Conservation (phyloP, 1,140 invertebrate species). For the Euglossa dilemma region DNA sequence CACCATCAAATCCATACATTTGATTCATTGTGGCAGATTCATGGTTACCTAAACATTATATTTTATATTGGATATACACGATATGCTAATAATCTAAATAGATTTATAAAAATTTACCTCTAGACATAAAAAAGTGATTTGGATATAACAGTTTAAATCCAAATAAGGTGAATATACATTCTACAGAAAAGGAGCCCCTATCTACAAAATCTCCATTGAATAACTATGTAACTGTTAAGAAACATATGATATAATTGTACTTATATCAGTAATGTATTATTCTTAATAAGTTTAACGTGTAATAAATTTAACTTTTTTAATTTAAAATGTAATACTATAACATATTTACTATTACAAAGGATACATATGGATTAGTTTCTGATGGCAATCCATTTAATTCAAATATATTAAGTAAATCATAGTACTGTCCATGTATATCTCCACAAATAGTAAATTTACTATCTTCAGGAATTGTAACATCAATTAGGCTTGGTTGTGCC, state of each 20-base stretch:
- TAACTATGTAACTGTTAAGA: constrained; percentile 84
- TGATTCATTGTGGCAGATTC: constrained; percentile 99
- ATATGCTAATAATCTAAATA: background rate
- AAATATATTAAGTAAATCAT: constrained; percentile 99
- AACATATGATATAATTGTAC: constrained; percentile 36
- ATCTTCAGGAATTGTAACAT: constrained; percentile 93
- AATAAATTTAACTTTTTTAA: background rate
- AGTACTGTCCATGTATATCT: constrained; percentile 99
- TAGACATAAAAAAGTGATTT: constrained; percentile 98
- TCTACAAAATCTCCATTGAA: constrained; percentile 99
- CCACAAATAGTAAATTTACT: constrained; percentile 99
- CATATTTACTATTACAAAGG: constrained; percentile 75
- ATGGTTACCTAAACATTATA: constrained; percentile 91
- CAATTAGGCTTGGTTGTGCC: constrained; percentile 93
- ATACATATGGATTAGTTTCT: constrained; percentile 97
- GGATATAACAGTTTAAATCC: constrained; percentile 98
- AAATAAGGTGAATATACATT: constrained; percentile 99
- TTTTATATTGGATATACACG: background rate
- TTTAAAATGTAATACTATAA: constrained; percentile 4
- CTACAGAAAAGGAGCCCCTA: constrained; percentile 99
- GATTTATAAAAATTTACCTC: constrained; percentile 87
- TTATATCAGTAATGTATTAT: constrained; percentile 21
- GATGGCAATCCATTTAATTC: constrained; percentile 97
- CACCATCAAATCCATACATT: constrained; percentile 99
- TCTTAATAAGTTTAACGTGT: background rate